These are phyloP conservation scores for Tenualosa ilisha DNA, from an alignment of 2,797 vertebrate genomes.

Conservation along the genomic window DNA sequence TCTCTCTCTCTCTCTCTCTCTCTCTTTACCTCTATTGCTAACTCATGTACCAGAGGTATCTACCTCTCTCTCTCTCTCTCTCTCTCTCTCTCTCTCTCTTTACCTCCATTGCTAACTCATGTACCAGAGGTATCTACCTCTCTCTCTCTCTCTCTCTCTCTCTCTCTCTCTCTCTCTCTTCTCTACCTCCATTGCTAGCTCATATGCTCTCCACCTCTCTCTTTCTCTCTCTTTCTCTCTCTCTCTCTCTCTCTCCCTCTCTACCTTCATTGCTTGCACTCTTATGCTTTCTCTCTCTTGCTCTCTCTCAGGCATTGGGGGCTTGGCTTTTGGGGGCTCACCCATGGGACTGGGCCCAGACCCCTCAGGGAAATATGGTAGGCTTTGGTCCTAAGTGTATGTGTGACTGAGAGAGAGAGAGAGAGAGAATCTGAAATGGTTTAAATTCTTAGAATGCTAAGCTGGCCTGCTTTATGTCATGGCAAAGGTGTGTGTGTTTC, in stretches of 20 bases:
- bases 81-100: background rate
- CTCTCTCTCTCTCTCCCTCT: background rate
- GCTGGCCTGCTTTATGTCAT: background rate
- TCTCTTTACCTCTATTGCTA: too few species aligned
- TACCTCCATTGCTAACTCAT: too few species aligned
- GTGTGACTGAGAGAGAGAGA: background rate
- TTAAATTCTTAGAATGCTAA: too few species aligned
- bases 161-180: too few species aligned
- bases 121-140: too few species aligned
- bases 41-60: too few species aligned
- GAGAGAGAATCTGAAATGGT: too few species aligned
- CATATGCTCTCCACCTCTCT: background rate
- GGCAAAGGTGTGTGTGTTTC: background rate
- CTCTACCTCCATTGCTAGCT: background rate
- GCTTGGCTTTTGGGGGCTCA: conserved; percentile 38
- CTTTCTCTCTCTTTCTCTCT: background rate
- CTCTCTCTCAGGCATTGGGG: conserved; percentile 48
- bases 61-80: background rate
- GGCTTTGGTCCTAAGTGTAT: background rate
- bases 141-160: background rate
- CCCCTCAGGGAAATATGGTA: conserved; percentile 47
- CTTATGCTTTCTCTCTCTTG: background rate
- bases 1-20: background rate
- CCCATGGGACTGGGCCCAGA: conserved; percentile 35
- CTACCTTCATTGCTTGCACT: background rate